Evolutionary conservation across 2,888 invertebrate species (phyloP), one percentile per base, ranked within the genome.

Genomic region (Luperina nickerlii): DNA sequence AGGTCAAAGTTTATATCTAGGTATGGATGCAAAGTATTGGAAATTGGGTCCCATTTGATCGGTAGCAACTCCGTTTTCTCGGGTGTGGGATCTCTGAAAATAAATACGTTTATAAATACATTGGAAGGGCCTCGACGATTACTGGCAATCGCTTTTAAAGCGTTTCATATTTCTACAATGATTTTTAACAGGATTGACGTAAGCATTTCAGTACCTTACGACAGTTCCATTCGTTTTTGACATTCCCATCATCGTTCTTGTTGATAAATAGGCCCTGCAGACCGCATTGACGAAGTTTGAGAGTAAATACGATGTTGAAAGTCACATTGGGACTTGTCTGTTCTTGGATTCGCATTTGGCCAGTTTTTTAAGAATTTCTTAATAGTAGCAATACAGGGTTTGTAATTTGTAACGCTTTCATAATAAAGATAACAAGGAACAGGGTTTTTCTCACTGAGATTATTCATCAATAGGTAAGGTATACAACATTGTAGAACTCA

Each of bases 61-160:
- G 88, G 88, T 1, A 91, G 66, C 5, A 91, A 72, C 0, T 90
- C 88, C 0, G 87, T 83, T 8, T 72, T 83, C 38, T 86, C 76
- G 0, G 92, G 91, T 0, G 90, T 91, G 11, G 92, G 92, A 67
- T 84, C 70, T 3, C 87, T 87, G 80, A n/a, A 78, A 79, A 63
- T 20, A 20, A 74, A 42, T 4, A 48, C 27, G 4, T 69, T 4
- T 48, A 48, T 11, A 68, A 48, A 48, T 27, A 68, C 45, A 27
- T 45, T 45, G 13, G 4, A 27, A 68, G 45, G 9, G 1, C 11
- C 27, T 27, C 7, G 7, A 68, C 20, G 27, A 32, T 32, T 32
- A 11, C 11, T 27, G 6, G 6, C n/a, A 45, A 20, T 6, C 4
- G 27, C 20, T 68, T 62, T 65, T 38, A 65, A 65, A 65, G 32